Evolutionary conservation across 2,888 invertebrate species (phyloP), one percentile per base, ranked within the genome.

Genomic region (Pomacea canaliculata): DNA sequence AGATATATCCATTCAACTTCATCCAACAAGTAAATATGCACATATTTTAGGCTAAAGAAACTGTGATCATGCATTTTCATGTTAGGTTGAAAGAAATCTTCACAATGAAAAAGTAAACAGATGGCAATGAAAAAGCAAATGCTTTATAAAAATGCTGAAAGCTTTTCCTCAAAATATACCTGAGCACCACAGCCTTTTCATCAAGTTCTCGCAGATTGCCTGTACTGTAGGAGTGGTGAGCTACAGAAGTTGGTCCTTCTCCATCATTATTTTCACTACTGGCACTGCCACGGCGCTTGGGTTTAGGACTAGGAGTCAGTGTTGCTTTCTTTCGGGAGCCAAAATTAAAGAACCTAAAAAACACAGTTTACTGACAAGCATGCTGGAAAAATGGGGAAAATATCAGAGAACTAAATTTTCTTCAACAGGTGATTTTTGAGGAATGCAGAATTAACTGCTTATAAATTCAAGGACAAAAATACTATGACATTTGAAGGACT

Each of bases 321-420:
- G 88, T 96, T 92, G 96, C 96, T 91, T 96, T 96, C 77, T 95
- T 95, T 85, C 95, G 96, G 48, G 95, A 95, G 56, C 95, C 95
- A 91, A 97, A 97, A 86, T 94, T 95, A 91, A 97, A 97, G 92
- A 97, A 97, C 87, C 96, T 96, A 87, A 66, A 81, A 77, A 71
- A 5, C 70, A 56, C 37, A 37, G 37, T 37, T 37, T 37, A 37
- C 37, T 37, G 37, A 37, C 73, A 37, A 60, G 12, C 63, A 5
- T 51, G 46, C 16, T 49, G 27, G 66, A 49, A 66, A 63, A 72
- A n/a, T 7, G 66, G 18, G 7, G 66, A 73, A 18, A 37, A 51
- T 27, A 8, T 70, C 4, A 56, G 16, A 27, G 4, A 49, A 70
- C 18, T 5, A 37, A 37, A 37, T 37, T 37, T 23, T 37, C 37